Base-by-base conservation (phyloP, 1,140 invertebrate genomes). In the Zaprionus africanus region DNA sequence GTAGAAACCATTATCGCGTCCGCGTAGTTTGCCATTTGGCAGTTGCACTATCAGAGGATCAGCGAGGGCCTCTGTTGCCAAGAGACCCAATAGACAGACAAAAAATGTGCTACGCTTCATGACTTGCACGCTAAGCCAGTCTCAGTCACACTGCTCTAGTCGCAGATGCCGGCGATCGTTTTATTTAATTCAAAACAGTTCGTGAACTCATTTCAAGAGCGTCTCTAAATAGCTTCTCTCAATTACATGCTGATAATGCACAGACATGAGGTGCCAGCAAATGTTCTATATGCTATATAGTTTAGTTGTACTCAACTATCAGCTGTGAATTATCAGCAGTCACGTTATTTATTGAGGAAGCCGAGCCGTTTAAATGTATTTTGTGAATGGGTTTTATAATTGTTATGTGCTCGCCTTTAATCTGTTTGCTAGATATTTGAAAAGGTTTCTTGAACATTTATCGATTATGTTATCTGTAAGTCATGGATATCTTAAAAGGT, bases 1-100 rank as follows among this genome's bases (percentile, higher is more conserved):
- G 24, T 59, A 59, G 3, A 5, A 17, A 6, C 15, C 56, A 9
- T 59, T n/a, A 15, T 31, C 12, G 31, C 31, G 58, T 54, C 67
- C 67, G 3, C 49, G 53, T 0, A 70, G 7, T 19, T 38, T 41
- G 6, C 67, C 67, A 31, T 62, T 38, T 22, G 67, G 49, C n/a
- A 62, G n/a, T 19, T 26, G 31, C 4, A 70, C 22, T 12, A 41
- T 12, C 19, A 53, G 31, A 1, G 15, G 22, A 11, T 51, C 41
- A 2, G 43, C 1, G 13, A 26, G 5, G 0, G 31, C 66, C 13
- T 22, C 43, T 36, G 66, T 17, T 5, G n/a, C 4, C 17, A 13
- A 49, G 11, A 24, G 5, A 9, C 26, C 6, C 0, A 58, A 4
- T 22, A 68, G 5, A n/a, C 13, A 9, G 9, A 53, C 6, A 0